Evolutionary conservation across 2,888 invertebrate species (phyloP).

Genomic region (Calliopum simillimum): DNA sequence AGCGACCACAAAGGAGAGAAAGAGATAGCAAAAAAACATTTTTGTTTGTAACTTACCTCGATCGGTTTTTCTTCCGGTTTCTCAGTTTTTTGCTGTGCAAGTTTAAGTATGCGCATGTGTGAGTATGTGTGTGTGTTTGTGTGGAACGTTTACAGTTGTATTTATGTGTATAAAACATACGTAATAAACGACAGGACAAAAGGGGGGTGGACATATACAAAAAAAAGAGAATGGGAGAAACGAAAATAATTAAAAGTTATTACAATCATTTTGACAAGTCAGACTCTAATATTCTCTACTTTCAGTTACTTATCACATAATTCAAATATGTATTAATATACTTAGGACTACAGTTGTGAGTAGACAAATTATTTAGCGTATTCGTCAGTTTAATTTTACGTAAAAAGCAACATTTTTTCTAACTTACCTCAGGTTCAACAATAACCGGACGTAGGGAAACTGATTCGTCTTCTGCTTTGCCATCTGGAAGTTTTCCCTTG

Average conservation of each 20-base stretch:
- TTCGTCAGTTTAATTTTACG: no score
- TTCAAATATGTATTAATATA: no score
- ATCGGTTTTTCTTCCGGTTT: no score
- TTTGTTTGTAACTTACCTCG: no score
- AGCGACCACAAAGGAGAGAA: no score
- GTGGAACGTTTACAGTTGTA: neutral
- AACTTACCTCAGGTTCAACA: conserved; percentile 64
- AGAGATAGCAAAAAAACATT: no score
- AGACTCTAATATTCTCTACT: neutral
- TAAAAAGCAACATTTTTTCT: no score
- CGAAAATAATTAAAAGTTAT: neutral
- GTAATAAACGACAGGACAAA: neutral
- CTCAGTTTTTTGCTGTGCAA: no score
- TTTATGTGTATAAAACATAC: neutral
- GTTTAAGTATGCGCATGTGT: neutral
- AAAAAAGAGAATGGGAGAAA: neutral
- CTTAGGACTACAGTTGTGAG: no score
- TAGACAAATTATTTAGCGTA: no score
- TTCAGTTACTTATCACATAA: no score
- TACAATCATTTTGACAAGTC: neutral
- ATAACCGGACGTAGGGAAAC: conserved; percentile 64
- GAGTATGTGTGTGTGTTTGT: conserved; percentile 6
- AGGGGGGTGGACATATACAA: neutral
- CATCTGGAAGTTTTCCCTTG: conserved; percentile 63
- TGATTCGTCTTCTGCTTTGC: conserved; percentile 55